Percentiles rank a stretch among this genome's conserved stretches.
phyloP scores from a whole-genome alignment of 2,888 invertebrate species.

The Scaptomyza polygonia region DNA sequence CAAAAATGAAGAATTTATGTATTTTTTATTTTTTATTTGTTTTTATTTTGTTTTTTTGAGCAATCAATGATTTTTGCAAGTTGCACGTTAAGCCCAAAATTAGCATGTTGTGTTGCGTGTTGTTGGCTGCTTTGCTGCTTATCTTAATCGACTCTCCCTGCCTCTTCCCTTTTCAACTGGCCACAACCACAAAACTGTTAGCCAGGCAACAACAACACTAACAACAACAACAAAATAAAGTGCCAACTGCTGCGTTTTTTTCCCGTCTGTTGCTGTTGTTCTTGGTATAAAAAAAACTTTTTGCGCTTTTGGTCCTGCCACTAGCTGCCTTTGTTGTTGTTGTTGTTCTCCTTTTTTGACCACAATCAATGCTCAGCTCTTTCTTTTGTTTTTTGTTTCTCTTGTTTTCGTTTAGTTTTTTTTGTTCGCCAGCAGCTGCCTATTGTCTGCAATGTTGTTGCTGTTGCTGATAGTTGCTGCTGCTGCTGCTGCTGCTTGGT shows the following conservation, averaged over 20 bases:
- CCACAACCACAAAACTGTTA: slow-evolving; percentile 39
- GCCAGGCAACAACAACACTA: slow-evolving; percentile 34
- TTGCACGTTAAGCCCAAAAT: slow-evolving; percentile 39
- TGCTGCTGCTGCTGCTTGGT: slow-evolving; percentile 7
- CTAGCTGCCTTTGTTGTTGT: slow-evolving; percentile 41
- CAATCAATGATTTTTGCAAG: slow-evolving; percentile 27
- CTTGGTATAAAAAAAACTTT: no score
- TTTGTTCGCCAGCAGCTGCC: slow-evolving; percentile 22
- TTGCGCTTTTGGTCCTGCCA: slow-evolving; percentile 62
- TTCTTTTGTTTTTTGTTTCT: slow-evolving; percentile 7
- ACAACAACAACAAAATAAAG: slow-evolving; percentile 37
- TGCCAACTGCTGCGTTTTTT: slow-evolving; percentile 66
- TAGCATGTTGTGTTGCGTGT: slow-evolving; percentile 50
- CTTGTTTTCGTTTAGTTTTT: not conserved
- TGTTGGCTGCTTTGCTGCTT: slow-evolving; percentile 27
- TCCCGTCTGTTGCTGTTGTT: slow-evolving; percentile 3
- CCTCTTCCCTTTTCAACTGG: slow-evolving; percentile 48
- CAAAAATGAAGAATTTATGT: no score
- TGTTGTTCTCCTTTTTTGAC: slow-evolving; percentile 70
- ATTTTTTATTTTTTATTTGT: no score
- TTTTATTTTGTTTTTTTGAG: not conserved
- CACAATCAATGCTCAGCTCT: slow-evolving; percentile 66
- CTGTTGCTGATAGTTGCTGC: slow-evolving; percentile 10
- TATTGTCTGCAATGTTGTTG: slow-evolving; percentile 46
- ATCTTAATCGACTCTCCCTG: slow-evolving; percentile 62